A percentile compares a stretch with the other conserved stretches of the same genome.
These are phyloP conservation scores for Zaprionus gabonicus DNA, from an alignment of 1,140 invertebrate species.

Conservation along the genomic window DNA sequence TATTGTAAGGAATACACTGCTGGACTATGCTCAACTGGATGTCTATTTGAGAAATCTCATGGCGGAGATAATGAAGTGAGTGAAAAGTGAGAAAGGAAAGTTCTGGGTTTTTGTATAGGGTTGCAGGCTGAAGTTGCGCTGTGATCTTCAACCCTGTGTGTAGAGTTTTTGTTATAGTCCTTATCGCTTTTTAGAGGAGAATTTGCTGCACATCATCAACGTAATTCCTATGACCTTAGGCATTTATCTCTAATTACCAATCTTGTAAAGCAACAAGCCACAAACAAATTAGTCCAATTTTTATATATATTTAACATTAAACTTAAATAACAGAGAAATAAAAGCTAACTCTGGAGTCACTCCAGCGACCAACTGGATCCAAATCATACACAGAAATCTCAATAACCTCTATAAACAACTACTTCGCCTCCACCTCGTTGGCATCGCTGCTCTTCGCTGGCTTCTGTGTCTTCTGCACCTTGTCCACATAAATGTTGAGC, in stretches of 20 bases:
- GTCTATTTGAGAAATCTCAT: conserved; percentile 89
- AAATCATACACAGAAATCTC: too few species aligned
- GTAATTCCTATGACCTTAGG: conserved; percentile 69
- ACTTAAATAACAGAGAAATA: conserved; percentile 60
- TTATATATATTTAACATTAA: conserved; percentile 82
- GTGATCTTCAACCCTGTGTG: background rate
- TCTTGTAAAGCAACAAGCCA: conserved; percentile 65
- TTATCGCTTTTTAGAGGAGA: conserved; percentile 64
- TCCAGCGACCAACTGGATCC: too few species aligned
- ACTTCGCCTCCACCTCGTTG: conserved; percentile 29
- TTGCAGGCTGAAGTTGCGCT: background rate
- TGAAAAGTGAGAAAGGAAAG: background rate
- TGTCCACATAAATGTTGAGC: conserved; percentile 81
- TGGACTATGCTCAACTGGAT: conserved; percentile 91
- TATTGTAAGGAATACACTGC: conserved; percentile 90
- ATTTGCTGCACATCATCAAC: conserved; percentile 29
- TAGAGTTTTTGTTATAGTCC: conserved; percentile 38
- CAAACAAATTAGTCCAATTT: conserved; percentile 75
- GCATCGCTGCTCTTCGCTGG: conserved; percentile 28
- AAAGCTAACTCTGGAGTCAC: conserved; percentile 28
- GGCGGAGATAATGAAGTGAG: conserved; percentile 79
- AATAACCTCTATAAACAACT: background rate
- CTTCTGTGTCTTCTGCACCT: conserved; percentile 57
- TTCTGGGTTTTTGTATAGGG: background rate
- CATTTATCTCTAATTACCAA: conserved; percentile 63